phyloP scores from a whole-genome alignment of 2,888 invertebrate genomes.

The Nowickia ferox region DNA sequence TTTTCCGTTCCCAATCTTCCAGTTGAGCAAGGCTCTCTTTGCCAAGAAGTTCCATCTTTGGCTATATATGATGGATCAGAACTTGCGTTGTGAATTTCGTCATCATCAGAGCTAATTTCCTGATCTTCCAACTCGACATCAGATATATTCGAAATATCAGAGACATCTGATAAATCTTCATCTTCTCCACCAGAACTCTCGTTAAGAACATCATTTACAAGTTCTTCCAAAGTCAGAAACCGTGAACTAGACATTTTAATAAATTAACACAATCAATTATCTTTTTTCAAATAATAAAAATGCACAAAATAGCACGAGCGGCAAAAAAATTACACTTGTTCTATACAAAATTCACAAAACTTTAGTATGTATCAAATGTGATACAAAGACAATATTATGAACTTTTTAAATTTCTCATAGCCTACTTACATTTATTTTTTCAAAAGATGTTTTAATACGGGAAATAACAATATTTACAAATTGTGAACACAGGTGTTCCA shows the following conservation, averaged over 20 bases:
- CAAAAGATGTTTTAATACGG: too few species aligned
- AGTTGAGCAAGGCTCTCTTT: neutral
- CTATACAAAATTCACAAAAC: neutral
- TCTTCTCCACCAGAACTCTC: neutral
- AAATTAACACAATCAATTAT: neutral
- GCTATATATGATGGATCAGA: neutral
- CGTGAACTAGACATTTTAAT: slow-evolving; percentile 10
- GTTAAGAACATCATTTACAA: slow-evolving; percentile 17
- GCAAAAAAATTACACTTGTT: neutral
- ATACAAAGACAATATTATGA: neutral
- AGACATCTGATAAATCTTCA: slow-evolving; percentile 1
- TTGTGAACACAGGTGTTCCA: too few species aligned
- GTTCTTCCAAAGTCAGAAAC: slow-evolving; percentile 23
- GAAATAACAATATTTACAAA: too few species aligned
- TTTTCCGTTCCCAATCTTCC: slow-evolving; percentile 2
- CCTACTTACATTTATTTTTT: neutral
- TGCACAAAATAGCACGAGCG: slow-evolving; percentile 14
- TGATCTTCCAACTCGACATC: slow-evolving; percentile 2
- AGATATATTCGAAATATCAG: neutral
- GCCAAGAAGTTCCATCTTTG: neutral
- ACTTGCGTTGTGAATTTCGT: neutral
- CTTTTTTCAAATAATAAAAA: slow-evolving; percentile 7
- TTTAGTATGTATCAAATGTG: neutral
- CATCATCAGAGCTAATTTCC: slow-evolving; percentile 10
- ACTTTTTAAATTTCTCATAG: neutral